These are phyloP conservation scores for Labeo catla DNA, from an alignment of 2,113 vertebrate species.

Conservation along the genomic window DNA sequence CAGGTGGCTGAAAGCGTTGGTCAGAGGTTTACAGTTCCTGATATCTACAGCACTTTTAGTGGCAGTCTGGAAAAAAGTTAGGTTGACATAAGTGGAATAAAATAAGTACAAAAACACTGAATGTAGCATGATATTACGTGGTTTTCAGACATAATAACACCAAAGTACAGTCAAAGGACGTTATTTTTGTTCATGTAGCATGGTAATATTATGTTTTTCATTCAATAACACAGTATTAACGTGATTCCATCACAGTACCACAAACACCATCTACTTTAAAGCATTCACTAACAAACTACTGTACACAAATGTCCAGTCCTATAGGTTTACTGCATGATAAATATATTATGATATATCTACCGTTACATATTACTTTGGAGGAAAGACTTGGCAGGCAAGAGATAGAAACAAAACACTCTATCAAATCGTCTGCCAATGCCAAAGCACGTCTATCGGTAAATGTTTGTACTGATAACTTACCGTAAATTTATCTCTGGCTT, in stretches of 20 bases:
- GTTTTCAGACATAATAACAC: neutral
- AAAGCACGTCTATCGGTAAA: neutral
- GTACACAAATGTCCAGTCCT: neutral
- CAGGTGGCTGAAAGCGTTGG: conserved; percentile 85
- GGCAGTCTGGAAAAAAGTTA: conserved; percentile 75
- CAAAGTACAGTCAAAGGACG: neutral
- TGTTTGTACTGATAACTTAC: conserved; percentile 48
- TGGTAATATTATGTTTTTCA: neutral
- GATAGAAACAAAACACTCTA: neutral
- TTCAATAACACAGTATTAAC: neutral
- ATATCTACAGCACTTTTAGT: conserved; percentile 80
- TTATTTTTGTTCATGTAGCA: neutral
- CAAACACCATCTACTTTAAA: neutral
- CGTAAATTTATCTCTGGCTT: conserved; percentile 78
- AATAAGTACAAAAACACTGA: neutral
- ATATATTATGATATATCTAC: neutral
- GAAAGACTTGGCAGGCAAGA: neutral
- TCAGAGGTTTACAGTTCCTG: conserved; percentile 84
- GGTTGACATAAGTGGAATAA: too few species aligned
- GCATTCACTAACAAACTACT: neutral
- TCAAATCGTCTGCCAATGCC: neutral
- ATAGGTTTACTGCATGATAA: neutral
- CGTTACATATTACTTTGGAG: neutral
- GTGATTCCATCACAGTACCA: too few species aligned
- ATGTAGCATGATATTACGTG: neutral